Base-by-base conservation (phyloP, 2,888 invertebrate genomes). In the Lordiphosa fenestrarum region DNA sequence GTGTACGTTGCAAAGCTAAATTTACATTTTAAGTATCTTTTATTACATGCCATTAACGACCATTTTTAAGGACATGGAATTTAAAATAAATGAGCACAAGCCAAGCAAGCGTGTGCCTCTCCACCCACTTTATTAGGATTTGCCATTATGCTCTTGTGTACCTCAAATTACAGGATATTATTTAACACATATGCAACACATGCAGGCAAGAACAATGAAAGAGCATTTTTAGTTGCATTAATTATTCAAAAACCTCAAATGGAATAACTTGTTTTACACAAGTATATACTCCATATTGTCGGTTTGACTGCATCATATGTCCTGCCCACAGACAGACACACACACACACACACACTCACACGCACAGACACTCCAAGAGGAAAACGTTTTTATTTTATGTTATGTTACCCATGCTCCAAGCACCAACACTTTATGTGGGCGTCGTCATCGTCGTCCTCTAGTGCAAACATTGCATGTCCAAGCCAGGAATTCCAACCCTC, bases 201-300 rank as follows among this genome's bases (percentile, higher is more conserved):
- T 50, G 44, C 42, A 48, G 52, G 40, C 47, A 69, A 56, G 53
- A 47, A 62, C 60, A 64, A 68, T 60, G 69, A 65, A 53, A 44
- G 66, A 77, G 53, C 82, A 77, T 69, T 84, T 84, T 77, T 77
- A 78, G 83, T 71, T 61, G 63, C 59, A 80, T 80, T 84, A 82
- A 84, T 84, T 84, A 80, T 83, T 72, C 75, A 84, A 63, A 71
- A 64, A 69, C 80, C 80, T 78, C 70, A 70, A 80, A 80, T 83
- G 83, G 72, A 80, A 80, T 78, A 74, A 64, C 80, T 70, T 80
- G 83, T 80, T 70, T 67, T 69, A 82, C 72, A 82, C 75, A 72
- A 80, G 83, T 76, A 80, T 69, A 70, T 77, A 66, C 82, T 84
- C 52, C 73, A 81, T 81, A 81, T 81, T 81, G 73, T 84, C 59